These are phyloP conservation scores for Rhingia rostrata DNA, from an alignment of 2,888 invertebrate genomes.

Conservation along the genomic window DNA sequence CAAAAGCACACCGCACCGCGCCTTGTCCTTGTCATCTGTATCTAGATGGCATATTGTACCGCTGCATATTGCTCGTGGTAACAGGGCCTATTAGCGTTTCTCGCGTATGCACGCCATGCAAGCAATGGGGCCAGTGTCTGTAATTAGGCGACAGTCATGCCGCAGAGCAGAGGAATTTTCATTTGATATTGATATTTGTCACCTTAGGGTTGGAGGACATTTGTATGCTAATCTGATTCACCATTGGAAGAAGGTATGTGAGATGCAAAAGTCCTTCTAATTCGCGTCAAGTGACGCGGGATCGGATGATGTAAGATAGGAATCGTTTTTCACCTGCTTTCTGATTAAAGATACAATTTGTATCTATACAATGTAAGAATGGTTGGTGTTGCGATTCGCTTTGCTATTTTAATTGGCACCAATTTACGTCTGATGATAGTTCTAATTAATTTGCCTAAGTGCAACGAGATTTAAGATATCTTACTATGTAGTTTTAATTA, in stretches of 20 bases:
- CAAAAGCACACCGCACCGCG: slow-evolving; percentile 1
- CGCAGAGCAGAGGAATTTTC: slow-evolving; percentile 63
- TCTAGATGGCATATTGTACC: slow-evolving; percentile 51
- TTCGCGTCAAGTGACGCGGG: slow-evolving; percentile 7
- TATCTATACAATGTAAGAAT: neutral
- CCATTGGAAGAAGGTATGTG: neutral
- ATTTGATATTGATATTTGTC: slow-evolving; percentile 62
- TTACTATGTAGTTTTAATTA: too few species aligned
- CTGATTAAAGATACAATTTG: too few species aligned
- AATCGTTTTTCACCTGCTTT: slow-evolving; percentile 5
- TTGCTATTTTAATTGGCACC: slow-evolving; percentile 40
- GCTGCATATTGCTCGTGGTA: slow-evolving; percentile 54
- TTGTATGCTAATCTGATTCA: slow-evolving; percentile 44
- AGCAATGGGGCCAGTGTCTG: slow-evolving; percentile 65
- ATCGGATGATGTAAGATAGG: slow-evolving; percentile 2
- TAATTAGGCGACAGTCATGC: slow-evolving; percentile 68
- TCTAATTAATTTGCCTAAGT: slow-evolving; percentile 31
- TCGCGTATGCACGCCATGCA: slow-evolving; percentile 57
- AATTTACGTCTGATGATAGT: slow-evolving; percentile 26
- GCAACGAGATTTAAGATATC: slow-evolving; percentile 11
- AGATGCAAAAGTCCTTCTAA: slow-evolving; percentile 18
- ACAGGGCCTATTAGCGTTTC: slow-evolving; percentile 70
- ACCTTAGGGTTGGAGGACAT: slow-evolving; percentile 27
- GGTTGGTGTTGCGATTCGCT: neutral
- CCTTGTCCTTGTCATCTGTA: neutral